Evolutionary conservation across 1,140 invertebrate genomes (phyloP).

Genomic region (Pissodes strobi): DNA sequence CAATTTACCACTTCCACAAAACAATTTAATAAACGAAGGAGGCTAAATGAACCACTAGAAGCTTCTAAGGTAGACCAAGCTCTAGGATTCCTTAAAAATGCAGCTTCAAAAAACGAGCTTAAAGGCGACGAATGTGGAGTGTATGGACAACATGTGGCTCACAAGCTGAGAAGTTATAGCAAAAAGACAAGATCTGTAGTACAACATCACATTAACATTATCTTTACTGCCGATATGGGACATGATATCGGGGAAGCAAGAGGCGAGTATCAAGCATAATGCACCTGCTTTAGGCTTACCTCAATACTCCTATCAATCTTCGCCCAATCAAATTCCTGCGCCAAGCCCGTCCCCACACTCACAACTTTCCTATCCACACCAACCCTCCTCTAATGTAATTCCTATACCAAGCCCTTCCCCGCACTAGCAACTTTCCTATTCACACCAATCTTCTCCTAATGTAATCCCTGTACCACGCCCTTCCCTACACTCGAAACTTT

Average conservation of each 20-base stretch:
- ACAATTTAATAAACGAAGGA: no score
- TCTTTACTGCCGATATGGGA: background rate
- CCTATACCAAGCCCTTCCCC: no score
- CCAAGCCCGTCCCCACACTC: no score
- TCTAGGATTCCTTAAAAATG: slow-evolving; percentile 14
- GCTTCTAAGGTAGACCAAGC: slow-evolving; percentile 9
- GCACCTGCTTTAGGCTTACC: background rate
- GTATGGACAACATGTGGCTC: slow-evolving; percentile 9
- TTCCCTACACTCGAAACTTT: no score
- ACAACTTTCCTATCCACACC: no score
- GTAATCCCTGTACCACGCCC: no score
- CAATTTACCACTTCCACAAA: no score
- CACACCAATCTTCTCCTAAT: no score
- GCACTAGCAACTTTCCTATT: no score
- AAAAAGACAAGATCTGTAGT: slow-evolving; percentile 1
- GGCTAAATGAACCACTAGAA: background rate
- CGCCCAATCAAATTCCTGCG: no score
- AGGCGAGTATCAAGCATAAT: background rate
- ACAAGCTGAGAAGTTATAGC: slow-evolving; percentile 6
- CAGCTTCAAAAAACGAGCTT: slow-evolving; percentile 8
- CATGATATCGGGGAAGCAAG: background rate
- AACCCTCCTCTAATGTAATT: no score
- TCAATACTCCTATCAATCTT: no score
- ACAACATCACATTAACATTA: background rate
- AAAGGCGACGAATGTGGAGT: slow-evolving; percentile 11